Evolutionary conservation across 2,113 vertebrate genomes (phyloP).

Genomic region (Ciconia boyciana): DNA sequence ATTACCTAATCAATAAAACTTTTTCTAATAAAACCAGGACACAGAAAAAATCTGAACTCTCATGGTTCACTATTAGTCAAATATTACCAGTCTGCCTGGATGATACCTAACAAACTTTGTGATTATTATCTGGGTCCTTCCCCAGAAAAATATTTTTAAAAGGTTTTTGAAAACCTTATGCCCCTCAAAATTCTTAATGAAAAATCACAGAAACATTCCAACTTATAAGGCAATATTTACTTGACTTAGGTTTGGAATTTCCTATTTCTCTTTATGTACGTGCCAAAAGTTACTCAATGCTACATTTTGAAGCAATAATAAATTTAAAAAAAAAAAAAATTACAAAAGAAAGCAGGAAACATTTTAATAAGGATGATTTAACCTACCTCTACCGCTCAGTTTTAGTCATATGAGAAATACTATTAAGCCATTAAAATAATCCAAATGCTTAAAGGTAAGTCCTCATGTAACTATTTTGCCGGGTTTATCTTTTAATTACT

Average conservation of each 20-base stretch:
- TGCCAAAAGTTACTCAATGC: background rate
- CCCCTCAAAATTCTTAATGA: background rate
- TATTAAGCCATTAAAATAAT: background rate
- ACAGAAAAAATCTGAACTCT: background rate
- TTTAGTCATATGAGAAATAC: background rate
- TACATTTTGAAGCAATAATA: background rate
- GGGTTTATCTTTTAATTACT: background rate
- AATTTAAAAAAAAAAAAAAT: background rate
- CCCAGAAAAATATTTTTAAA: background rate
- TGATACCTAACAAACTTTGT: background rate
- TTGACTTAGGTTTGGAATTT: background rate
- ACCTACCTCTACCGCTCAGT: background rate
- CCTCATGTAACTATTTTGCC: background rate
- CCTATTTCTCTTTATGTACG: background rate
- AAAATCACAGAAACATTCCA: background rate
- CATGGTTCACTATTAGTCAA: background rate
- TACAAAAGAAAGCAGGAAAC: background rate
- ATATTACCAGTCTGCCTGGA: background rate
- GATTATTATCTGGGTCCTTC: background rate
- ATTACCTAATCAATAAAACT: slow-evolving; percentile 1
- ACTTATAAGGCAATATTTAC: background rate
- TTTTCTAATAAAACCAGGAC: background rate
- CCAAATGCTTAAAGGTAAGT: background rate
- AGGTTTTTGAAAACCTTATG: background rate
- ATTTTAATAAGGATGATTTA: background rate